Conservation (phyloP, 2,113 vertebrate genomes). For the Conger conger region DNA sequence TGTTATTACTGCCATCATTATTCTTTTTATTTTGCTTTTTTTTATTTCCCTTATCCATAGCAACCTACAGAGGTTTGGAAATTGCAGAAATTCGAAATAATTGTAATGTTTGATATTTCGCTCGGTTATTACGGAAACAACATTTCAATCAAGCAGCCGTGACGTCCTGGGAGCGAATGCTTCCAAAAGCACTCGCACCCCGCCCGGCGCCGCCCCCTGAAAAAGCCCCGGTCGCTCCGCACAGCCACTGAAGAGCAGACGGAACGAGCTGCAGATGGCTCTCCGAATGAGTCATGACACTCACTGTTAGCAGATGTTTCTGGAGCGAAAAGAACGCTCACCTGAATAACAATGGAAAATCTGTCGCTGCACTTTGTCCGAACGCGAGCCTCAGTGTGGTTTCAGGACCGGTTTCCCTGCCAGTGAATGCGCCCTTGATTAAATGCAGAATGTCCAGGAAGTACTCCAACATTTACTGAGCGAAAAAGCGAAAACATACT, state of each 20-base stretch:
- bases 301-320: background rate
- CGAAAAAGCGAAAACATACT: background rate
- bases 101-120: background rate
- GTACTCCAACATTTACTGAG: background rate
- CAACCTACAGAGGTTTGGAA: too few species aligned
- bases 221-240: background rate
- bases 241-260: background rate
- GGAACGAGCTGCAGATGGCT: background rate
- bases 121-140: background rate
- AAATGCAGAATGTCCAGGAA: background rate
- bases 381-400: background rate
- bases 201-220: background rate
- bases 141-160: background rate
- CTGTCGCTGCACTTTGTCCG: background rate
- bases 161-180: background rate
- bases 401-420: background rate
- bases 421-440: background rate
- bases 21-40: too few species aligned
- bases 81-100: background rate
- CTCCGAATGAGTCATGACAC: background rate
- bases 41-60: too few species aligned
- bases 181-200: background rate
- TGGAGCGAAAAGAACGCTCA: background rate
- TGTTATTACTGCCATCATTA: too few species aligned
- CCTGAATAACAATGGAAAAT: background rate